Evolutionary conservation across 1,140 invertebrate genomes (phyloP).

Genomic region (Hylaeus anthracinus): DNA sequence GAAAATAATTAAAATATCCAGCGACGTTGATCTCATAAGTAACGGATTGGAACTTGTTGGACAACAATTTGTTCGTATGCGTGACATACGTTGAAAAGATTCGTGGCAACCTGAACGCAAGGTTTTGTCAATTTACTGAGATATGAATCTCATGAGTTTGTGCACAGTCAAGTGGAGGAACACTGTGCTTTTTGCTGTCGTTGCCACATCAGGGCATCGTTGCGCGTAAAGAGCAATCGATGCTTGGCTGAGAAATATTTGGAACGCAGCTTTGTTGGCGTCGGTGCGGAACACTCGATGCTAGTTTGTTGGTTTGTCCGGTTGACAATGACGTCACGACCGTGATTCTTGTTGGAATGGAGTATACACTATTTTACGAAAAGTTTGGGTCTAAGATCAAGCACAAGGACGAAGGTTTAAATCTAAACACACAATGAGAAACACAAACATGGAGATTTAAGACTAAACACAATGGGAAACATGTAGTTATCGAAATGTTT

Average conservation of each 20-base stretch:
- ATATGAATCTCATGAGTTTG: conserved; percentile 80
- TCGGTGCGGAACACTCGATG: conserved; percentile 71
- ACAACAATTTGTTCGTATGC: conserved; percentile 76
- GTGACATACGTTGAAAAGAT: conserved; percentile 76
- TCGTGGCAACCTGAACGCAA: conserved; percentile 40
- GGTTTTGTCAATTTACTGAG: conserved; percentile 68
- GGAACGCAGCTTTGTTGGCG: conserved; percentile 72
- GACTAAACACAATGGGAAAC: conserved; percentile 52
- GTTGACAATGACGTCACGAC: conserved; percentile 27
- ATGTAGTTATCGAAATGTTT: conserved; percentile 59
- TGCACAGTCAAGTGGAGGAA: conserved; percentile 64
- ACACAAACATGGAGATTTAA: conserved; percentile 48
- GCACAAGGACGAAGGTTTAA: conserved; percentile 27
- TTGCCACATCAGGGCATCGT: conserved; percentile 57
- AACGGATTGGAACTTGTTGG: conserved; percentile 67
- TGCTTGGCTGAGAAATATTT: conserved; percentile 54
- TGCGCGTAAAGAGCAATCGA: conserved; percentile 29
- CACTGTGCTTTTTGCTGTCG: conserved; percentile 73
- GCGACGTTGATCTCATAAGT: conserved; percentile 65
- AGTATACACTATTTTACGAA: conserved; percentile 49
- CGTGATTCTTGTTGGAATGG: conserved; percentile 51
- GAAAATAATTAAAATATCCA: conserved; percentile 70
- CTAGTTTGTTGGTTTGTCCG: conserved; percentile 61
- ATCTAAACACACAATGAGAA: conserved; percentile 35
- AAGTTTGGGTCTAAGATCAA: conserved; percentile 20